phyloP scores from a whole-genome alignment of 2,888 invertebrate species.

The Morpho achilles region DNA sequence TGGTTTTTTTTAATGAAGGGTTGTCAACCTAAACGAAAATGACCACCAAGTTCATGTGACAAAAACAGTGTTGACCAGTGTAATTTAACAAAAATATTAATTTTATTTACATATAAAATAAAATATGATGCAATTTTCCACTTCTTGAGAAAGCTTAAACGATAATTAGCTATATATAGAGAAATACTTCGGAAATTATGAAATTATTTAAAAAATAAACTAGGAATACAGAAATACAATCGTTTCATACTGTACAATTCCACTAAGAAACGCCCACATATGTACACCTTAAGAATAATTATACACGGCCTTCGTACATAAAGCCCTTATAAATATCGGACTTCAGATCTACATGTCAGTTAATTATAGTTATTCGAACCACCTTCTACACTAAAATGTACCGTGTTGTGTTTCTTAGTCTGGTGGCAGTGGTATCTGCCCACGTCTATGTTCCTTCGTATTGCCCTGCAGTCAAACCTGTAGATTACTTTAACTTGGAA shows the following conservation, averaged over 20 bases:
- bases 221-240: background rate
- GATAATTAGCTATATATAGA: too few species aligned
- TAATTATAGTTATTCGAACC: conserved; percentile 29
- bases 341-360: conserved; percentile 1
- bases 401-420: conserved; percentile 39
- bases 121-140: too few species aligned
- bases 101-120: too few species aligned
- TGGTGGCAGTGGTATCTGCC: conserved; percentile 46
- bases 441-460: conserved; percentile 47
- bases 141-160: too few species aligned
- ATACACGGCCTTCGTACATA: background rate
- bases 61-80: too few species aligned
- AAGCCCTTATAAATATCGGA: conserved; percentile 3
- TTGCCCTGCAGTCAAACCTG: conserved; percentile 56
- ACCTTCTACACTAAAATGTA: conserved; percentile 41
- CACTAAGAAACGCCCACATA: background rate
- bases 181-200: background rate
- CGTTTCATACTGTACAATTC: background rate
- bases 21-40: too few species aligned
- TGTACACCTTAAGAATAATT: background rate
- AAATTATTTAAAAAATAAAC: background rate
- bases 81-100: too few species aligned
- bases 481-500: conserved; percentile 54
- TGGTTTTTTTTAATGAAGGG: too few species aligned
- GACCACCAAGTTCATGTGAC: too few species aligned